Conservation (phyloP, 2,888 invertebrate genomes). For the Plagiodera versicolora region DNA sequence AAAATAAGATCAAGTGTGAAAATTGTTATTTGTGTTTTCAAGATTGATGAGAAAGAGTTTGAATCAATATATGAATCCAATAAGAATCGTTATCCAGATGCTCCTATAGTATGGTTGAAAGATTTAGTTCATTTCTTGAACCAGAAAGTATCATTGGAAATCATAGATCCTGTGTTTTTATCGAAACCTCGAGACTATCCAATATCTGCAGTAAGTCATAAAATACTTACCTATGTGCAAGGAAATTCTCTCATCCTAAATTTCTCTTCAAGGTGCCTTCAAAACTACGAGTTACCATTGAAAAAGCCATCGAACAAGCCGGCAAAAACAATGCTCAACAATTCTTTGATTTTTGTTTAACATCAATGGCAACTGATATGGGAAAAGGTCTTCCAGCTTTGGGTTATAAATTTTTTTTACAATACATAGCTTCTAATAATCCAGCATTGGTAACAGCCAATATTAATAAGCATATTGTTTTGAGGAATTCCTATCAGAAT, state of each 20-base stretch:
- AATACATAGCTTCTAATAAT: conserved; percentile 67
- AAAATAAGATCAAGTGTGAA: not conserved
- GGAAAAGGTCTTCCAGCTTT: conserved; percentile 66
- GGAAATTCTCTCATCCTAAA: conserved; percentile 33
- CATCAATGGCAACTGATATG: conserved; percentile 72
- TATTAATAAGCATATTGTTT: conserved; percentile 63
- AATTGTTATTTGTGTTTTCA: conserved; percentile 38
- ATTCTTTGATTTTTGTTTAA: conserved; percentile 72
- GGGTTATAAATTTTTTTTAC: conserved; percentile 72
- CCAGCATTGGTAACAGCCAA: conserved; percentile 66
- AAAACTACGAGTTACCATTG: conserved; percentile 52
- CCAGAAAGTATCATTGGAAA: conserved; percentile 63
- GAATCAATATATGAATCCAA: conserved; percentile 59
- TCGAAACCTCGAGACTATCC: conserved; percentile 63
- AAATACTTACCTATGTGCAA: too few species aligned
- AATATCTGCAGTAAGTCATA: conserved; percentile 53
- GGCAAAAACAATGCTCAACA: conserved; percentile 66
- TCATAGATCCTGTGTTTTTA: conserved; percentile 64
- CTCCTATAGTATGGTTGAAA: conserved; percentile 72
- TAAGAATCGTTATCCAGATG: conserved; percentile 68
- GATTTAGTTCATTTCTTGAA: conserved; percentile 69
- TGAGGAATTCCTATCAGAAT: conserved; percentile 77
- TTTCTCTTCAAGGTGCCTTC: conserved; percentile 43
- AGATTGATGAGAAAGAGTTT: conserved; percentile 67
- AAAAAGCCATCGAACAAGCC: conserved; percentile 60